Conservation (phyloP, 2,888 invertebrate species). For the Harpagoxenus sublaevis region DNA sequence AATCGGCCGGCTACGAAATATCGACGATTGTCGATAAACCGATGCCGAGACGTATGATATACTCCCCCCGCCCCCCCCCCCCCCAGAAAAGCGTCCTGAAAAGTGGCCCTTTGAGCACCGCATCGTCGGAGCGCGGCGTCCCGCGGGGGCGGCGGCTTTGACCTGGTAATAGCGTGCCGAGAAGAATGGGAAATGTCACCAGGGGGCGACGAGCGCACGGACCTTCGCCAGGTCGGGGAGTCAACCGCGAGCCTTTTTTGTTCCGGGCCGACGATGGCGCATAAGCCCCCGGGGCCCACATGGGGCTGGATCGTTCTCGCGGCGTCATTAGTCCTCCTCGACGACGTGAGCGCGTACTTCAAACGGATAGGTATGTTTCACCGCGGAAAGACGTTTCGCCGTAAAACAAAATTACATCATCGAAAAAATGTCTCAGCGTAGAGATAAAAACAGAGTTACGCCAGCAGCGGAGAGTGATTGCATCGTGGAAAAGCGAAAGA, state of each 20-base stretch:
- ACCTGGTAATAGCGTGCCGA: slow-evolving; percentile 85
- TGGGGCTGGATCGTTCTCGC: slow-evolving; percentile 83
- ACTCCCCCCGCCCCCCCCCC: slow-evolving; percentile 43
- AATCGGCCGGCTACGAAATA: slow-evolving; percentile 39
- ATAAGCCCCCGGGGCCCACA: slow-evolving; percentile 74
- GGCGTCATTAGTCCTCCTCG: slow-evolving; percentile 84
- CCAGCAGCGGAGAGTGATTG: not conserved
- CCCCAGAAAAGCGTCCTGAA: slow-evolving; percentile 75
- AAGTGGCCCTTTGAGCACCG: slow-evolving; percentile 74
- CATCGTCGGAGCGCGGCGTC: slow-evolving; percentile 78
- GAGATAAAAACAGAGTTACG: not conserved
- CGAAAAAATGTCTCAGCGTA: slow-evolving; percentile 25
- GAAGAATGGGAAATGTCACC: slow-evolving; percentile 86
- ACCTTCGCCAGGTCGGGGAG: slow-evolving; percentile 74
- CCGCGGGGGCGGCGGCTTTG: slow-evolving; percentile 85
- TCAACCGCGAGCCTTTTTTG: slow-evolving; percentile 81
- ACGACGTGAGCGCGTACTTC: slow-evolving; percentile 82
- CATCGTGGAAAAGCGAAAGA: slow-evolving; percentile 26
- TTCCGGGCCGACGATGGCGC: slow-evolving; percentile 76
- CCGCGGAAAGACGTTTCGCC: slow-evolving; percentile 41
- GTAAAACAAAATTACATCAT: slow-evolving; percentile 40
- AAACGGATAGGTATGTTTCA: slow-evolving; percentile 73
- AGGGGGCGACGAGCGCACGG: slow-evolving; percentile 81
- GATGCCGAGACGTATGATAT: slow-evolving; percentile 44
- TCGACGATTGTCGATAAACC: slow-evolving; percentile 49